These are phyloP conservation scores for Sternarchorhynchus goeldii DNA, from an alignment of 2,797 vertebrate genomes.

Conservation along the genomic window DNA sequence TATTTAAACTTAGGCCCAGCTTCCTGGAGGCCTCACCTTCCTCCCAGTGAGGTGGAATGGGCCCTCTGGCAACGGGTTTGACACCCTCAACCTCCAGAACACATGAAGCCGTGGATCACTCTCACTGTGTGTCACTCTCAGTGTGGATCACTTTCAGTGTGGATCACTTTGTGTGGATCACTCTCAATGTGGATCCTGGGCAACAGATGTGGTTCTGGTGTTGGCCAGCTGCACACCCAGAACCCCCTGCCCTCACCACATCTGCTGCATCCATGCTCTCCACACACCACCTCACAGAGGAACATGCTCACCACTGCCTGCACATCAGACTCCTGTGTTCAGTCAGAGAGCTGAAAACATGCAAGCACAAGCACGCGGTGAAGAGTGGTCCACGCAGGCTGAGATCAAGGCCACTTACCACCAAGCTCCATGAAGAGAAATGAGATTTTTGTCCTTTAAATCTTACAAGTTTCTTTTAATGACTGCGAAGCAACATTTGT, in stretches of 20 bases:
- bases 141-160: constrained; percentile 35
- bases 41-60: background rate
- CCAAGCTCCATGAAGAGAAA: background rate
- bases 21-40: no score
- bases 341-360: constrained; percentile 22
- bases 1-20: constrained; percentile 76
- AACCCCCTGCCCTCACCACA: constrained; percentile 74
- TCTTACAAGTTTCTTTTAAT: background rate
- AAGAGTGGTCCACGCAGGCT: background rate
- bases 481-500: background rate
- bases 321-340: constrained; percentile 17
- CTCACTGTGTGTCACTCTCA: constrained; percentile 54
- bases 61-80: constrained; percentile 57
- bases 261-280: constrained; percentile 71
- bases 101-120: constrained; percentile 64
- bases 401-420: background rate
- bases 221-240: constrained; percentile 75
- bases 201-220: constrained; percentile 71
- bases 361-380: constrained; percentile 22
- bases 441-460: background rate
- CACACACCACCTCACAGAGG: constrained; percentile 25
- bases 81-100: constrained; percentile 61
- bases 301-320: constrained; percentile 19
- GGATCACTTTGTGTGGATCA: constrained; percentile 48
- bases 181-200: constrained; percentile 59